Evolutionary conservation across 2,797 vertebrate genomes (phyloP).

Genomic region (Dicrostonyx torquatus): DNA sequence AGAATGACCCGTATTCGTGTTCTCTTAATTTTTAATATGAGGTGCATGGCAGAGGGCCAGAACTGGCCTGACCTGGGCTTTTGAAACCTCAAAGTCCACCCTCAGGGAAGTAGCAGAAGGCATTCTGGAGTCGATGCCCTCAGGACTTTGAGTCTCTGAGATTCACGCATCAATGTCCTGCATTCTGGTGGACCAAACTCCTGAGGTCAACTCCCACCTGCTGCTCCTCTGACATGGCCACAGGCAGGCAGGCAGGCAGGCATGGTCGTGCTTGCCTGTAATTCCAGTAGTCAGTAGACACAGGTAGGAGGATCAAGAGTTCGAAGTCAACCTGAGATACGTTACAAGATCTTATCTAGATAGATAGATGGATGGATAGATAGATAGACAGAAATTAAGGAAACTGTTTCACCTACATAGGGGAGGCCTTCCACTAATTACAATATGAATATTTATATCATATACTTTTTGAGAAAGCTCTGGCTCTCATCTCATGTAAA

Average conservation of each 20-base stretch:
- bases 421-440: neutral
- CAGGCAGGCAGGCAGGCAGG: neutral
- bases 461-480: neutral
- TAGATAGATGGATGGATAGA: too few relatives aligned
- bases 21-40: neutral
- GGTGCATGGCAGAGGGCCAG: neutral
- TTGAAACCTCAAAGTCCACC: neutral
- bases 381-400: neutral
- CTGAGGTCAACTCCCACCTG: neutral
- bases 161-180: neutral
- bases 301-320: neutral
- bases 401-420: neutral
- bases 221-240: neutral
- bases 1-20: neutral
- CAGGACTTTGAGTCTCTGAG: neutral
- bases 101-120: neutral
- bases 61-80: neutral
- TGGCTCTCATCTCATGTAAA: neutral
- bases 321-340: neutral
- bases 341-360: neutral
- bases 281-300: neutral
- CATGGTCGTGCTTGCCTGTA: neutral
- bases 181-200: neutral
- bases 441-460: neutral
- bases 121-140: neutral